Conservation (phyloP, 2,888 invertebrate genomes). For the Orthosia gothica region DNA sequence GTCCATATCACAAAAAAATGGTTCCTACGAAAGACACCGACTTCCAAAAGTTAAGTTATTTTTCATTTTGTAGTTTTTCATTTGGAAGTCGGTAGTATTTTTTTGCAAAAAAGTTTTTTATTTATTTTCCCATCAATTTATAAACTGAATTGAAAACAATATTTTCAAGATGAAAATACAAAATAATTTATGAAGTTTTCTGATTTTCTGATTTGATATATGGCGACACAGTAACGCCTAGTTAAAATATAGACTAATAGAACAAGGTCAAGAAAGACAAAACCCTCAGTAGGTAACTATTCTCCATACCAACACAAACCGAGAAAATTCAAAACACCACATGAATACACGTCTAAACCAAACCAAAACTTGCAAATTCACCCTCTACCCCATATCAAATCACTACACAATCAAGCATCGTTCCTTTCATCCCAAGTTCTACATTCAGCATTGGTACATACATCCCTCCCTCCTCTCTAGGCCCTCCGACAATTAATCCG, state of each 20-base stretch:
- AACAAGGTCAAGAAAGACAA: background rate
- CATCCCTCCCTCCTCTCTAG: constrained; percentile 50
- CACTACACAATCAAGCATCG: constrained; percentile 52
- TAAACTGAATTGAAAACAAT: background rate
- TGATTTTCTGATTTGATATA: no score
- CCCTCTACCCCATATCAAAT: constrained; percentile 53
- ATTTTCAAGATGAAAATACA: no score
- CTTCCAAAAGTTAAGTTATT: no score
- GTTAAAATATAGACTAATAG: background rate
- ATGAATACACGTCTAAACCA: constrained; percentile 40
- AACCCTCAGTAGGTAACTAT: constrained; percentile 1
- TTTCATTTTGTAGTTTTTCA: no score
- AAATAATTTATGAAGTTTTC: no score
- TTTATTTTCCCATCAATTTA: background rate
- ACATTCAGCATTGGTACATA: constrained; percentile 55
- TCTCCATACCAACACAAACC: background rate
- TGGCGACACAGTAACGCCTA: no score
- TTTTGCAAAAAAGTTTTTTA: no score
- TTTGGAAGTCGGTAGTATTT: no score
- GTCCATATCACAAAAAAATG: no score
- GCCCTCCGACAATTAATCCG: constrained; percentile 71
- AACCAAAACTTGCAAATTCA: constrained; percentile 28
- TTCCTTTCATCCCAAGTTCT: constrained; percentile 57
- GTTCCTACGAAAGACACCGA: no score
- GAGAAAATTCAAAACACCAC: constrained; percentile 9